phyloP scores from a whole-genome alignment of 2,888 invertebrate species.

The Eledone cirrhosa region DNA sequence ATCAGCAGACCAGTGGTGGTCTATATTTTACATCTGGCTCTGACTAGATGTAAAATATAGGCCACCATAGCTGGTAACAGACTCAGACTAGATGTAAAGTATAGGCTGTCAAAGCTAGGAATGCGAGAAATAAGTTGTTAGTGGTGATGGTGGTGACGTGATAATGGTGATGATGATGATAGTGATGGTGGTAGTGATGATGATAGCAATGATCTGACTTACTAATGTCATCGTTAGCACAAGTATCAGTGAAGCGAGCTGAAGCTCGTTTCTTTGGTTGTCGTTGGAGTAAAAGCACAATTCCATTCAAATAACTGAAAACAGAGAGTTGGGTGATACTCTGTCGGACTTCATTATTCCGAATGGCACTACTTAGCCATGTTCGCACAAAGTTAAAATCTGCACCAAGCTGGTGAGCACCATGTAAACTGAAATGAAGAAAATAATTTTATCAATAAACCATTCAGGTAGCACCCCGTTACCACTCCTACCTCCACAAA shows the following conservation, averaged over 20 bases:
- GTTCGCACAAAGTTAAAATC: constrained; percentile 56
- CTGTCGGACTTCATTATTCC: constrained; percentile 51
- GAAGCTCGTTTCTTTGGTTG: constrained; percentile 52
- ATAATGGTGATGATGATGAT: too few species aligned
- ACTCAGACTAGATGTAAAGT: too few species aligned
- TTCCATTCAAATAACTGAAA: constrained; percentile 57
- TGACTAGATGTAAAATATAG: too few species aligned
- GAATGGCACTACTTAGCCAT: constrained; percentile 52
- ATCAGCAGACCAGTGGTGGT: too few species aligned
- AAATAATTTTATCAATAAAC: neutral
- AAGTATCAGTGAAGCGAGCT: constrained; percentile 42
- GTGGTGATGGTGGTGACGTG: too few species aligned
- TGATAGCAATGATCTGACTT: constrained; percentile 30
- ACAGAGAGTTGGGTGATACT: constrained; percentile 58
- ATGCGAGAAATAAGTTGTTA: too few species aligned
- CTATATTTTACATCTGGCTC: too few species aligned
- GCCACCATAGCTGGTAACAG: too few species aligned
- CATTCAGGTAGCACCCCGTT: too few species aligned
- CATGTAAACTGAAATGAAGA: constrained; percentile 51
- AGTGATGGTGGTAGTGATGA: neutral
- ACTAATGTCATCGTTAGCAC: constrained; percentile 50
- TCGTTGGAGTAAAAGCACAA: constrained; percentile 56
- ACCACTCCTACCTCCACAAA: too few species aligned
- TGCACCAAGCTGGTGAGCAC: constrained; percentile 61
- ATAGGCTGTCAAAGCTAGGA: too few species aligned